These are phyloP conservation scores for Hypocryptadius cinnamomeus DNA, from an alignment of 2,113 vertebrate genomes.

Conservation along the genomic window DNA sequence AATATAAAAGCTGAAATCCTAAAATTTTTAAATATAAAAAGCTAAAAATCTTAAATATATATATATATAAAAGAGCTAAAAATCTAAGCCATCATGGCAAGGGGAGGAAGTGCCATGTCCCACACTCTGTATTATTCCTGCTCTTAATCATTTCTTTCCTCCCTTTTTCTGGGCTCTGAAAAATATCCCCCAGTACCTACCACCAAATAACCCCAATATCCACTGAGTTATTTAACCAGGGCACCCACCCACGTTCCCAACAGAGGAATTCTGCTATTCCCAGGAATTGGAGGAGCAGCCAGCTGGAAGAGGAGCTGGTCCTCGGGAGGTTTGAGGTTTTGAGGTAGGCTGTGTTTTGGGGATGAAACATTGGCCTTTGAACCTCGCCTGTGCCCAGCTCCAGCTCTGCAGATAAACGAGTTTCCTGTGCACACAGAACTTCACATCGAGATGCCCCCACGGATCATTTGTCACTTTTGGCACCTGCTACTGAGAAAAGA, in stretches of 20 bases:
- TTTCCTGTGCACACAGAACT: conserved; percentile 31
- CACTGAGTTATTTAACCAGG: neutral
- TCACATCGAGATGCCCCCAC: conserved; percentile 46
- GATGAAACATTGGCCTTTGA: conserved; percentile 26
- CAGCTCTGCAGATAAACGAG: conserved; percentile 60
- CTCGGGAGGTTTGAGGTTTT: neutral
- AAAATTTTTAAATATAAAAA: neutral
- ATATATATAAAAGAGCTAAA: neutral
- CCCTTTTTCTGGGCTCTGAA: neutral
- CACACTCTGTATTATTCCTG: neutral
- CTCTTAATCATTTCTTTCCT: neutral
- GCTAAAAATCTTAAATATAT: neutral
- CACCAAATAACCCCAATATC: neutral
- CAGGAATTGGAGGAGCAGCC: neutral
- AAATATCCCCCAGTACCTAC: neutral
- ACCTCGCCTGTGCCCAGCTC: conserved; percentile 13
- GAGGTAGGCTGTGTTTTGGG: neutral
- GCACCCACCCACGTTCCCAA: fast-evolving
- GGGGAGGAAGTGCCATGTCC: neutral
- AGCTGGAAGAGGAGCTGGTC: neutral
- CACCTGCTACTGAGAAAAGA: conserved; percentile 50
- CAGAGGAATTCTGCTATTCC: neutral
- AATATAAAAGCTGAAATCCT: neutral
- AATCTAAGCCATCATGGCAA: neutral
- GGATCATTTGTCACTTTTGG: conserved; percentile 64